A percentile compares a stretch with the other conserved stretches of the same genome.
phyloP scores from a whole-genome alignment of 2,888 invertebrate species.

The Neoitamus cyanurus region DNA sequence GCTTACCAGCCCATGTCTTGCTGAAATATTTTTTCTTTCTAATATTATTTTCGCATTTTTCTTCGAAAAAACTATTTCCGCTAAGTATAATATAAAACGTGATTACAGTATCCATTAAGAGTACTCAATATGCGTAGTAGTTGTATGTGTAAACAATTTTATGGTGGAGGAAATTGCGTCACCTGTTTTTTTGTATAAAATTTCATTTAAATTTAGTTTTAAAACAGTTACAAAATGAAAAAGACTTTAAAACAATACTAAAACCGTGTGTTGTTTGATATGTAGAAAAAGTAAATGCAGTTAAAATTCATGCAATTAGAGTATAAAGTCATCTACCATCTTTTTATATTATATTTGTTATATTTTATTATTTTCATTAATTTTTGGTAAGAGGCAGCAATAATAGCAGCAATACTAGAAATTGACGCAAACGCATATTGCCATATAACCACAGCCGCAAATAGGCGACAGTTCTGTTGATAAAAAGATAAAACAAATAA shows the following conservation, averaged over 20 bases:
- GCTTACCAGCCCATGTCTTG: neutral
- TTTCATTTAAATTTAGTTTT: neutral
- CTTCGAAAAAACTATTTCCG: neutral
- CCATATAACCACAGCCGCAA: conserved; percentile 5
- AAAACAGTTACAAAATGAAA: conserved; percentile 21
- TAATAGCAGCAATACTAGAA: conserved; percentile 5
- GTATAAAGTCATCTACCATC: neutral
- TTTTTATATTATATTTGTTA: neutral
- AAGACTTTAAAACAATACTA: neutral
- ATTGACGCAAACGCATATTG: conserved; percentile 1
- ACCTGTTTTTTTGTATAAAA: neutral
- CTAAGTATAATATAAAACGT: neutral
- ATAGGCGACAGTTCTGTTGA: neutral
- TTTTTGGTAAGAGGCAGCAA: neutral
- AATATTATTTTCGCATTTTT: neutral
- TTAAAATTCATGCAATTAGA: conserved; percentile 10
- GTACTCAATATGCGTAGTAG: neutral
- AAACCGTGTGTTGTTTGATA: conserved; percentile 5
- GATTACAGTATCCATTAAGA: neutral
- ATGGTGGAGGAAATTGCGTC: neutral
- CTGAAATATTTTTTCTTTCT: neutral
- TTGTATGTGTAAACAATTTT: neutral
- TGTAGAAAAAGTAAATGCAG: neutral
- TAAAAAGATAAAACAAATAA: neutral
- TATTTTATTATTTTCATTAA: neutral